Percentiles rank a stretch among this genome's conserved stretches.
phyloP scores from a whole-genome alignment of 2,113 vertebrate genomes.

The Tapirus terrestris region DNA sequence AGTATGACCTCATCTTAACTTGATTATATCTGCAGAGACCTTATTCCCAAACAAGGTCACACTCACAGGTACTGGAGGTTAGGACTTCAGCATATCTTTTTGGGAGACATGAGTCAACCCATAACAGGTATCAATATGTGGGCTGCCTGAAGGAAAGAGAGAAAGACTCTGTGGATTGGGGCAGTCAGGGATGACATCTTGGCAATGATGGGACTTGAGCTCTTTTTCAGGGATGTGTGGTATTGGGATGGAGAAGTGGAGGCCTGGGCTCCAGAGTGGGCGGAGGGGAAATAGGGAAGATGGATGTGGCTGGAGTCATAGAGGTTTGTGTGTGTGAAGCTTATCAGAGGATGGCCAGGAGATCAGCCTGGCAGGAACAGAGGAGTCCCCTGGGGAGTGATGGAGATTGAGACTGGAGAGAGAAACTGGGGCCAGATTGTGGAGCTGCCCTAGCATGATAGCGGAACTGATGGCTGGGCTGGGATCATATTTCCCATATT shows the following conservation, averaged over 20 bases:
- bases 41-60: background rate
- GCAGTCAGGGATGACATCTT: background rate
- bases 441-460: background rate
- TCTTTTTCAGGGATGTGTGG: background rate
- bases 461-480: background rate
- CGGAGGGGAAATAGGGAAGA: background rate
- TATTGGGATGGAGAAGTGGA: background rate
- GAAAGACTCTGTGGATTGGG: background rate
- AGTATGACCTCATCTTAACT: background rate
- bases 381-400: background rate
- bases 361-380: background rate
- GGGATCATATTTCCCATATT: background rate
- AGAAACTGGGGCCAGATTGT: background rate
- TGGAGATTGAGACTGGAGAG: background rate
- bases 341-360: background rate
- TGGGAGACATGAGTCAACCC: background rate
- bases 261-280: background rate
- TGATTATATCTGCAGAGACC: background rate
- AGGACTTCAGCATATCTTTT: background rate
- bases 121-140: background rate
- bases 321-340: background rate
- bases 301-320: background rate
- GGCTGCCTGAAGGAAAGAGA: background rate
- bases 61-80: background rate
- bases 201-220: background rate